Evolutionary conservation across 2,797 vertebrate species (phyloP), one percentile per base, ranked within the genome.

Genomic region (Peromyscus attwateri): DNA sequence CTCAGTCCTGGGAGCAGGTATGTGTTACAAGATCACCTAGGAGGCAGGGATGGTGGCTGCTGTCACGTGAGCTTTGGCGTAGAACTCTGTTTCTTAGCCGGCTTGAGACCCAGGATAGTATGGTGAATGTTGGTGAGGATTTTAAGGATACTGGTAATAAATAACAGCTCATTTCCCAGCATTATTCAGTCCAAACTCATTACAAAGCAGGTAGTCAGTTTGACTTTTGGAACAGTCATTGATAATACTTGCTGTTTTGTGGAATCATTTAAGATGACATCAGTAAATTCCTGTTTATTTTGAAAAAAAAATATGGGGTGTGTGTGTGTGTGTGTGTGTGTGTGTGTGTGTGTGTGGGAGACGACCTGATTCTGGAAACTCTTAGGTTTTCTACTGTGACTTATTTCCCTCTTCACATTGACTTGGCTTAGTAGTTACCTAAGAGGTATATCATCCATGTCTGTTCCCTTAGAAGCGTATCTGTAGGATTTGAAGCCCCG

Each of bases 391-490:
- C 13, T 57, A 37, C 49, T 79, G n/a, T 68, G 77, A 91, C 75
- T 97, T 91, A 92, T 49, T 80, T 92, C 64, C 40, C 91, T 96
- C n/a, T 73, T 81, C 57, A 60, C 19, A 52, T n/a, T 40, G 34
- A n/a, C 14, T 60, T 87, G 68, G 60, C 73, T 34, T 29, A 25
- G 6, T 62, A 57, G 43, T 75, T 89, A 37, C 7, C 21, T 92
- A 88, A 29, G 29, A 94, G 91, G 52, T 14, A 68, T 27, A 46
- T 34, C 37, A 52, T 71, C 37, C 27, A 21, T 80, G 57, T 89
- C 31, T 95, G 76, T 95, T 87, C 79, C 46, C 75, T 95, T 93
- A 94, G 92, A 94, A 94, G 82, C 52, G n/a, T 89, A 34, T 46
- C 82, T 66, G 7, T 34, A 92, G 55, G 37, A 2, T 94, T 91